Evolutionary conservation across 2,797 vertebrate genomes (phyloP).

Genomic region (Chlorospingus flavigularis): DNA sequence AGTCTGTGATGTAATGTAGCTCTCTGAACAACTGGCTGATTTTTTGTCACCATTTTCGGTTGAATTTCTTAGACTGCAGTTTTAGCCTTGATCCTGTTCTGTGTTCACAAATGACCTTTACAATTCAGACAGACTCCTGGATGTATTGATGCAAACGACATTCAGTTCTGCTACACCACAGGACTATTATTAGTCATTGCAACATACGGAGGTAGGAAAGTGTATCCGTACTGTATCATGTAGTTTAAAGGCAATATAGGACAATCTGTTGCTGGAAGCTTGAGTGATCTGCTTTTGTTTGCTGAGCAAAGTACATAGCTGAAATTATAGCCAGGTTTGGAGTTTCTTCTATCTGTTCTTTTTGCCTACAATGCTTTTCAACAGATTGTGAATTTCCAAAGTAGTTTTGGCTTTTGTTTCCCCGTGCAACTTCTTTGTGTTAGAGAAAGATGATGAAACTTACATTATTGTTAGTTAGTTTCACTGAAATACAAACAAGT

Average conservation of each 20-base stretch:
- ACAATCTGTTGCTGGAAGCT: constrained; percentile 36
- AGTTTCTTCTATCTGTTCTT: not conserved
- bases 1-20: not conserved
- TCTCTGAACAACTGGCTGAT: not conserved
- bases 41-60: not conserved
- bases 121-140: constrained; percentile 32
- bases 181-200: constrained; percentile 72
- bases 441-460: not conserved
- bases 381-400: not conserved
- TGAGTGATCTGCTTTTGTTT: constrained; percentile 46
- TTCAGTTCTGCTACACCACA: constrained; percentile 52
- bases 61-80: not conserved
- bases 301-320: not conserved
- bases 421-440: not conserved
- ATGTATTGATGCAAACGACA: constrained; percentile 42
- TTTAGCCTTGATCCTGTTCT: not conserved
- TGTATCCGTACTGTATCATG: constrained; percentile 2
- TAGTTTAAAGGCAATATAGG: constrained; percentile 42
- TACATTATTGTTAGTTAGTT: not conserved
- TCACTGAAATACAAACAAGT: not conserved
- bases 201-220: constrained; percentile 62
- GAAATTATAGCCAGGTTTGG: not conserved
- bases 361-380: not conserved
- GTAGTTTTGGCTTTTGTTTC: not conserved
- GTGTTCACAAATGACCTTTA: constrained; percentile 60